Conservation (phyloP, 1,140 invertebrate species). For the Achatina immaculata region DNA sequence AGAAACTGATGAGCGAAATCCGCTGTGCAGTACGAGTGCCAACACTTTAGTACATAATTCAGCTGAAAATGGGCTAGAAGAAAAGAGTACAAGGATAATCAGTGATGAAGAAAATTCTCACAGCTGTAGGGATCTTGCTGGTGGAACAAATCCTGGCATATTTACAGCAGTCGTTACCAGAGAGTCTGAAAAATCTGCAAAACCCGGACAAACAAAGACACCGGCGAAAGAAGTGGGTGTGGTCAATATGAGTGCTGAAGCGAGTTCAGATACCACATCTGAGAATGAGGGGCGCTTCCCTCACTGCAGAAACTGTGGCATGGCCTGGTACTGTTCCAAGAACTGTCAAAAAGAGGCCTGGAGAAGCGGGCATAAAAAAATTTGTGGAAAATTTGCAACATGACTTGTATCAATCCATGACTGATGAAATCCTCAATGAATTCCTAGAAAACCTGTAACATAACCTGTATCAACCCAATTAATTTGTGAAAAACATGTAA, state of each 20-base stretch:
- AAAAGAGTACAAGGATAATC: too few relatives aligned
- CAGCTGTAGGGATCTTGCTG: too few relatives aligned
- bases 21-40: background rate
- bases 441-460: too few relatives aligned
- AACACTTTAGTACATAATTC: background rate
- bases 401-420: too few relatives aligned
- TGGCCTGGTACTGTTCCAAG: constrained; percentile 59
- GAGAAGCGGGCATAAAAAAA: constrained; percentile 62
- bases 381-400: constrained; percentile 53
- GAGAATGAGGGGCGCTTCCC: constrained; percentile 32
- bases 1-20: background rate
- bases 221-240: background rate
- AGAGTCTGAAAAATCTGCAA: background rate
- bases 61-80: background rate
- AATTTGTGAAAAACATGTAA: too few relatives aligned
- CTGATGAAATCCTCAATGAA: too few relatives aligned
- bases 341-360: constrained; percentile 59
- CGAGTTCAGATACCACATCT: background rate
- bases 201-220: background rate
- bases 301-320: constrained; percentile 53
- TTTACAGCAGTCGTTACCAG: background rate
- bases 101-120: too few relatives aligned
- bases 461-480: too few relatives aligned
- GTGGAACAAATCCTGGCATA: background rate
- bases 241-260: background rate